A percentile compares a stretch with the other conserved stretches of the same genome.
Conservation (phyloP, 2,797 vertebrate species). For the Cossypha polioptera region DNA sequence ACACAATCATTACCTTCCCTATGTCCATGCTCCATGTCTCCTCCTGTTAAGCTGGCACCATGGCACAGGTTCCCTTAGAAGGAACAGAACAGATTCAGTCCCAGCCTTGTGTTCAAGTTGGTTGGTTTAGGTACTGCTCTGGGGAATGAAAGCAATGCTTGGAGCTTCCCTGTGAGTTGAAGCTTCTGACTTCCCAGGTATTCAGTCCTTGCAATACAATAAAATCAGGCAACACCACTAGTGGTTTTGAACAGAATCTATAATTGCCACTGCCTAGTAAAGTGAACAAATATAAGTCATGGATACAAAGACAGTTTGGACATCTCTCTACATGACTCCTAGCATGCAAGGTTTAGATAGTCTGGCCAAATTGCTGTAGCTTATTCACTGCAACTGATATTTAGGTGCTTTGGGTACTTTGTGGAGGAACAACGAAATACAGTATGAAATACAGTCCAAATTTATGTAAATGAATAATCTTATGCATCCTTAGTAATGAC, state of each 20-base stretch:
- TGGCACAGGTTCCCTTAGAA: not conserved
- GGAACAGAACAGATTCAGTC: not conserved
- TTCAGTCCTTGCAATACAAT: not conserved
- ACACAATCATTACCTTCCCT: not conserved
- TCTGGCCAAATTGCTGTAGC: not conserved
- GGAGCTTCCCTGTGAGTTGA: not conserved
- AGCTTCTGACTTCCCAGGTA: not conserved
- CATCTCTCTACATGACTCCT: not conserved
- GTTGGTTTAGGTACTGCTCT: not conserved
- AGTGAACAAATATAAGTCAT: not conserved
- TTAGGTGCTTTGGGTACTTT: not conserved
- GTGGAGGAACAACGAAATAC: not conserved
- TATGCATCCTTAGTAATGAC: not conserved
- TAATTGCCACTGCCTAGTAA: not conserved
- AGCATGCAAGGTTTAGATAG: not conserved
- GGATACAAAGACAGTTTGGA: not conserved
- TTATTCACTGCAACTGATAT: not conserved
- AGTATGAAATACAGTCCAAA: not conserved
- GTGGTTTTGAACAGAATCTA: not conserved
- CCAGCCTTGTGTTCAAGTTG: not conserved
- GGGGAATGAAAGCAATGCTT: not conserved
- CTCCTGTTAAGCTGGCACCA: fast-evolving
- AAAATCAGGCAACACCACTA: not conserved
- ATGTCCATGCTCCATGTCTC: not conserved
- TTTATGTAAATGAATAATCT: not conserved